Conservation (phyloP, 2,113 vertebrate species). For the Ranitomeya imitator region DNA sequence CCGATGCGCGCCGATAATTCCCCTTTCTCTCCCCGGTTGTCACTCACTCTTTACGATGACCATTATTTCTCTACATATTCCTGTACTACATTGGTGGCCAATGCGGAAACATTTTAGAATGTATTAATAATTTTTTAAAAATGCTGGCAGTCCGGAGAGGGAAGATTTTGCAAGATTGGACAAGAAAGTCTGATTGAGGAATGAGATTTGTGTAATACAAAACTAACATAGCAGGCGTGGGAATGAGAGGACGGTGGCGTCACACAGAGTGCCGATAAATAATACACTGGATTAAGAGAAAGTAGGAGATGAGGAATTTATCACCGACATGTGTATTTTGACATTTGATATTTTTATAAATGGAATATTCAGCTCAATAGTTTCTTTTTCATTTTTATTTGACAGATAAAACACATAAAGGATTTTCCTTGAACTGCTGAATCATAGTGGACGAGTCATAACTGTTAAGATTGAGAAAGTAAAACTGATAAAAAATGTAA, state of each 20-base stretch:
- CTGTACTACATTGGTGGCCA: background rate
- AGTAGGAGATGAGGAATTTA: background rate
- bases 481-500: no score
- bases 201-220: constrained; percentile 33
- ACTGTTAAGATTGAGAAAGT: no score
- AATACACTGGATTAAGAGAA: constrained; percentile 20
- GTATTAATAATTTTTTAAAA: background rate
- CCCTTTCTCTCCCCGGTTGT: background rate
- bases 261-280: background rate
- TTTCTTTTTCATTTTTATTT: background rate
- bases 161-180: constrained; percentile 43
- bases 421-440: background rate
- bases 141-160: background rate
- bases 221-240: constrained; percentile 32
- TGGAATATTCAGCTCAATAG: background rate
- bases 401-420: background rate
- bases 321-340: background rate
- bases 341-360: background rate
- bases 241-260: constrained; percentile 20
- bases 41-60: background rate
- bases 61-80: background rate
- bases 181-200: constrained; percentile 34
- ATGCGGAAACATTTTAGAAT: background rate
- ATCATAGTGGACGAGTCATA: no score
- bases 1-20: background rate